These are phyloP conservation scores for Brachionus paranguensis DNA, from an alignment of 1,140 invertebrate species.

Conservation along the genomic window DNA sequence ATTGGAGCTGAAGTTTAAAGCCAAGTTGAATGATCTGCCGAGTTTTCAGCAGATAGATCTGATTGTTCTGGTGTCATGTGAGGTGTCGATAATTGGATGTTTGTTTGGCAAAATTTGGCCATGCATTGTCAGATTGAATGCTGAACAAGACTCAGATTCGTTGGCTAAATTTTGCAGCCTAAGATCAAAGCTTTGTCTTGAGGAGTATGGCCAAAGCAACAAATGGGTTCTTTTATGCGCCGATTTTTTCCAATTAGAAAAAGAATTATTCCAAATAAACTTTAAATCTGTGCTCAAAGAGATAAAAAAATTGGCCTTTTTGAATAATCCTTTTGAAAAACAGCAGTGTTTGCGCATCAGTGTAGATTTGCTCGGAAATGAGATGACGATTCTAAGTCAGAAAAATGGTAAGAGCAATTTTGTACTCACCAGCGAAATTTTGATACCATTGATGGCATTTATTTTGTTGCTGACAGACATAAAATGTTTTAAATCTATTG, in stretches of 20 bases:
- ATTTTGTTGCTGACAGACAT: background rate
- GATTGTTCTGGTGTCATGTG: background rate
- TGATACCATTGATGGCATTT: constrained; percentile 15
- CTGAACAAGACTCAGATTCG: background rate
- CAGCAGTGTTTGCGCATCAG: background rate
- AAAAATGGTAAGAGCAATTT: background rate
- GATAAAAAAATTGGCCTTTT: background rate
- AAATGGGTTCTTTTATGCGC: background rate
- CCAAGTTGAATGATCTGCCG: background rate
- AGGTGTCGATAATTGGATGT: background rate
- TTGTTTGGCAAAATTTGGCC: constrained; percentile 4
- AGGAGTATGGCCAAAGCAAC: background rate
- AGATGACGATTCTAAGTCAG: background rate
- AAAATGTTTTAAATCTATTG: background rate
- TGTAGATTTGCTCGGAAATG: background rate
- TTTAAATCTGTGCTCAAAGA: constrained; percentile 12
- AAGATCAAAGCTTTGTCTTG: background rate
- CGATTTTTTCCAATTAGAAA: background rate
- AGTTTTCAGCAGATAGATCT: constrained; percentile 6
- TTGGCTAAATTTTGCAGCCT: background rate
- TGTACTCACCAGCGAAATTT: background rate
- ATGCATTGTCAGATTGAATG: background rate
- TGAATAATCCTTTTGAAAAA: constrained; percentile 26
- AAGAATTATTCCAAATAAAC: background rate
- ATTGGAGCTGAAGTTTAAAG: background rate